phyloP scores from a whole-genome alignment of 2,888 invertebrate species.

The Scelioninae gen. 1 region DNA sequence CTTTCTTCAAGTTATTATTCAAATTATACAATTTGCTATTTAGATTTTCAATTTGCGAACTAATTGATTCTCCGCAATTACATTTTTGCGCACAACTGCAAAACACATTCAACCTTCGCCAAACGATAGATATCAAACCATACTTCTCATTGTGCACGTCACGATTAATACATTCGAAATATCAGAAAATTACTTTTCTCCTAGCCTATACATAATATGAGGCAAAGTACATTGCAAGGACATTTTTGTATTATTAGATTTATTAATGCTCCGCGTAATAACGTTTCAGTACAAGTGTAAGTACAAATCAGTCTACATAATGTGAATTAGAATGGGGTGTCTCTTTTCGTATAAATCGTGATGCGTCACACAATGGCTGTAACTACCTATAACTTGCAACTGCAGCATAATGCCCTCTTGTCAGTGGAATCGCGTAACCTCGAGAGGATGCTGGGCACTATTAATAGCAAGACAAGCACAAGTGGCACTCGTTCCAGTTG shows the following conservation, averaged over 20 bases:
- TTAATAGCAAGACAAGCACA: conserved; percentile 71
- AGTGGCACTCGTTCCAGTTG: conserved; percentile 73
- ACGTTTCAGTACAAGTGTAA: conserved; percentile 6
- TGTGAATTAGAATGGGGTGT: conserved; percentile 38
- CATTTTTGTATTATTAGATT: conserved; percentile 40
- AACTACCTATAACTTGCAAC: conserved; percentile 47
- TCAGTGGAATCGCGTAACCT: conserved; percentile 60
- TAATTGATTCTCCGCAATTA: conserved; percentile 30
- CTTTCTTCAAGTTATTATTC: neutral
- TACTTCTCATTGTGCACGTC: conserved; percentile 8
- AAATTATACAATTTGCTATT: conserved; percentile 16
- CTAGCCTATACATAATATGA: conserved; percentile 23
- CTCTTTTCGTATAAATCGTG: conserved; percentile 42
- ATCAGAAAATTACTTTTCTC: conserved; percentile 24
- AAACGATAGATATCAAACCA: conserved; percentile 5
- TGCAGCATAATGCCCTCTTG: conserved; percentile 52
- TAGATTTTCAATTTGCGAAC: conserved; percentile 12
- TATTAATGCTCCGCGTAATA: conserved; percentile 8
- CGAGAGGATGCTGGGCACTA: conserved; percentile 61
- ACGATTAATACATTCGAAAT: conserved; percentile 13
- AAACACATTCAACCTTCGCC: conserved; percentile 3
- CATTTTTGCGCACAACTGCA: conserved; percentile 9
- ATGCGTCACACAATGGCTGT: conserved; percentile 49
- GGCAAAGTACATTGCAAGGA: conserved; percentile 31
- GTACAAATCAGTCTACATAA: conserved; percentile 28